Evolutionary conservation across 2,797 vertebrate genomes (phyloP), one percentile per base, ranked within the genome.

Genomic region (Myotis planiceps): DNA sequence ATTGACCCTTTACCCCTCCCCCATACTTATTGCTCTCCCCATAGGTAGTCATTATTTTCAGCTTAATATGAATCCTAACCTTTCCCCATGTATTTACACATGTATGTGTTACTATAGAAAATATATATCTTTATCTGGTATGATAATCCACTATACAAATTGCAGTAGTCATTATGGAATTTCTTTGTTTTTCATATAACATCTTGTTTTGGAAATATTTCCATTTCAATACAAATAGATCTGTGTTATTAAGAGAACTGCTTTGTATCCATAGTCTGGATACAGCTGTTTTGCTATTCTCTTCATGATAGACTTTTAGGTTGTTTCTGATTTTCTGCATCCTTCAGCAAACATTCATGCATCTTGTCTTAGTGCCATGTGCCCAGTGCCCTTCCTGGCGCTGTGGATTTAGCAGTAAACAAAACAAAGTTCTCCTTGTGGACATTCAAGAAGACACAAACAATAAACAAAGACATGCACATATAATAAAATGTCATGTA

Each of bases 151-250:
- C 21, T 68, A 6, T 51, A 47, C 4, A 69, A 88, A 75, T 37
- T 37, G 13, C 23, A n/a, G 6, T 32, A 32, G 18, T 92, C 47
- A 89, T 92, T 86, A 29, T 90, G 16, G 1, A 65, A 34, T 29
- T 49, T 60, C 13, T 49, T 81, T 49, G 55, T 49, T 81, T 95
- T 87, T 78, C 29, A 13, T 29, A 13, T 32, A 58, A 71, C 5
- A 47, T 86, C 80, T 39, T 92, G 23, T 69, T 45, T 90, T 53
- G 23, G 58, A 81, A 80, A 45, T 90, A 81, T 76, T 86, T 81
- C 51, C 1, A 45, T 81, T 63, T 92, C 39, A 42, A 25, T 25
- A 49, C 19, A 72, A 76, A 66, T 2, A 81, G 37, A 71, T 8
- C 18, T 42, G 18, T 75, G n/a, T 72, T 39, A 29, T 81, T 85